Base-by-base conservation (phyloP, 2,113 vertebrate genomes). In the Turdus rufiventris region DNA sequence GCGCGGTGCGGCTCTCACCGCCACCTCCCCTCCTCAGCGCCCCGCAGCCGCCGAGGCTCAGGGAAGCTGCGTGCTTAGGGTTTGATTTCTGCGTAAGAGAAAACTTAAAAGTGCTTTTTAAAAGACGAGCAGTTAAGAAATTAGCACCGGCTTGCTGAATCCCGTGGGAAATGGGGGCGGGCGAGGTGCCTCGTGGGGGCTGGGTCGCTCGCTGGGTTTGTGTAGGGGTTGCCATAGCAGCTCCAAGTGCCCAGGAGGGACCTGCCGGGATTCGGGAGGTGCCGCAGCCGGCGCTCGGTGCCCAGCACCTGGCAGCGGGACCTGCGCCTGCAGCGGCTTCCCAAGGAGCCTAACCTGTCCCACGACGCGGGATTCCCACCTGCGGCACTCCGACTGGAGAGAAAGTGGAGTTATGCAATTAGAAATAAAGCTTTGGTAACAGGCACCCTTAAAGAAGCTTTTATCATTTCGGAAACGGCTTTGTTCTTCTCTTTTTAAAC, bases 201-300 rank as follows among this genome's bases (percentile, higher is more conserved):
- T 50, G 75, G 14, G 26, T 2, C 50, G 62, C 34, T n/a, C 18
- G 28, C 42, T 20, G 54, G 18, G 82, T 95, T 94, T 97, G 94
- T 96, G 91, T 95, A 12, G 57, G n/a, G 36, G 85, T 96, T 96
- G 87, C 91, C 23, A 94, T 96, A 77, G 94, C 91, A 90, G 87
- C 84, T 76, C 65, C n/a, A 0, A 40, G 45, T 1, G 61, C 25
- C 36, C 38, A 17, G 77, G n/a, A 60, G 50, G 45, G 33, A 63
- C 15, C 23, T 0, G 3, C 33, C 5, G 60, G 57, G 40, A 9
- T 17, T 3, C 31, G 33, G 53, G 20, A 4, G 56, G 8, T 12
- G 51, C 60, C 15, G 73, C 81, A 5, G 51, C 26, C 3, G 1
- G 18, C 10, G 1, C 72, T 29, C 47, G 3, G 38, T 19, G 53